phyloP scores from a whole-genome alignment of 1,140 invertebrate genomes.

The Drosophila simulans region DNA sequence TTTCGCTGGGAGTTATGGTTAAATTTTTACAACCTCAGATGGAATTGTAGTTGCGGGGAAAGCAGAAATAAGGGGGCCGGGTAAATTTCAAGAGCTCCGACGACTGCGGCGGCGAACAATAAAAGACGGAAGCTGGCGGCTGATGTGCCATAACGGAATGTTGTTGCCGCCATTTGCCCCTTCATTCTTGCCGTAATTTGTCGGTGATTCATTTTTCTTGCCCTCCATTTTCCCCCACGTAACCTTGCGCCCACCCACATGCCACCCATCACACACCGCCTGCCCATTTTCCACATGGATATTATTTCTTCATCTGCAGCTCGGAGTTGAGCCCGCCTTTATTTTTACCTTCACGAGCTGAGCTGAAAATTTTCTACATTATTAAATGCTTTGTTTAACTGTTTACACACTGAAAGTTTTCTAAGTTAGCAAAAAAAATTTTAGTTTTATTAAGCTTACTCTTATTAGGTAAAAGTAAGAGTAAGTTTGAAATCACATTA shows the following conservation, averaged over 20 bases:
- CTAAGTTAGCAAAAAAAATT: not conserved
- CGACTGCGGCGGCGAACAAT: slow-evolving; percentile 26
- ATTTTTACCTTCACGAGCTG: not conserved
- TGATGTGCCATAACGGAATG: slow-evolving; percentile 70
- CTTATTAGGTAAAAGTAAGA: too few relatives aligned
- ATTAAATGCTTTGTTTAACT: slow-evolving; percentile 47
- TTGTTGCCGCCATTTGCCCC: slow-evolving; percentile 70
- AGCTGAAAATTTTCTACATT: slow-evolving; percentile 25
- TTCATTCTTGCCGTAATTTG: slow-evolving; percentile 74
- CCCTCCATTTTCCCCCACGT: slow-evolving; percentile 13
- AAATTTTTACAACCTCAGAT: slow-evolving; percentile 67
- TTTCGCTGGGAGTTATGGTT: slow-evolving; percentile 50
- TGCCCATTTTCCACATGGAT: slow-evolving; percentile 1
- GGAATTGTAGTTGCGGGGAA: slow-evolving; percentile 19
- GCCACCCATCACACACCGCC: not conserved
- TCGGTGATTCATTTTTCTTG: slow-evolving; percentile 74
- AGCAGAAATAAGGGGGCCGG: not conserved
- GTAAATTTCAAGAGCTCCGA: slow-evolving; percentile 6
- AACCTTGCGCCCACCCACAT: not conserved
- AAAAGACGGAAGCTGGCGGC: slow-evolving; percentile 36
- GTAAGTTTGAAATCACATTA: too few relatives aligned
- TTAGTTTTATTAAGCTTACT: too few relatives aligned
- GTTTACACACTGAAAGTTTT: not conserved
- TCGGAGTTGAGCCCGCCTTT: slow-evolving; percentile 1
- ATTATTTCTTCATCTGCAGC: slow-evolving; percentile 30